These are phyloP conservation scores for Coreius guichenoti DNA, from an alignment of 2,797 vertebrate genomes.

Conservation along the genomic window DNA sequence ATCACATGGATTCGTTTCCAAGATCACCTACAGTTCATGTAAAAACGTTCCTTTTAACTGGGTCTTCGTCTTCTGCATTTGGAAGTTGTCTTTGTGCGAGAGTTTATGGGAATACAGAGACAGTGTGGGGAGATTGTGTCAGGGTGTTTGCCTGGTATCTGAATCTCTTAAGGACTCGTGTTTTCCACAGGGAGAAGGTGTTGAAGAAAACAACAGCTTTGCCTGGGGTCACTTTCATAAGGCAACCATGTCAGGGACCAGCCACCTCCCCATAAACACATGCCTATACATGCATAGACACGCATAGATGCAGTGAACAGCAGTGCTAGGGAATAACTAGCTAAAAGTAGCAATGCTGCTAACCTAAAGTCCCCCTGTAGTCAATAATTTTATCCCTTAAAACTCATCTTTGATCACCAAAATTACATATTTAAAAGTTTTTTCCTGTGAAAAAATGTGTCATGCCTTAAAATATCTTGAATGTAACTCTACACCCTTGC, in stretches of 20 bases:
- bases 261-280: conserved; percentile 33
- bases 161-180: conserved; percentile 53
- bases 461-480: too few species aligned
- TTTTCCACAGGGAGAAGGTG: conserved; percentile 48
- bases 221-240: conserved; percentile 63
- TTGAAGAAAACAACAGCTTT: conserved; percentile 59
- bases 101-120: conserved; percentile 22
- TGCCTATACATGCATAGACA: conserved; percentile 28
- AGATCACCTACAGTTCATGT: conserved; percentile 17
- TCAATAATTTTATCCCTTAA: too few species aligned
- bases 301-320: not conserved
- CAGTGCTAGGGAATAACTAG: not conserved
- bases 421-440: too few species aligned
- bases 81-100: not conserved
- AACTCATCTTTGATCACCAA: too few species aligned
- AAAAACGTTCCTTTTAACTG: not conserved
- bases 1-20: not conserved
- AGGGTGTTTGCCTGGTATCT: conserved; percentile 21
- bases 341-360: not conserved
- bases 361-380: not conserved
- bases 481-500: too few species aligned
- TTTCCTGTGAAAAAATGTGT: too few species aligned
- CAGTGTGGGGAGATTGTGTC: not conserved
- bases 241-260: conserved; percentile 59
- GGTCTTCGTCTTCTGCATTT: not conserved